Percentiles rank a stretch among this genome's conserved stretches.
Conservation (phyloP, 2,113 vertebrate genomes). For the Meleagris gallopavo region DNA sequence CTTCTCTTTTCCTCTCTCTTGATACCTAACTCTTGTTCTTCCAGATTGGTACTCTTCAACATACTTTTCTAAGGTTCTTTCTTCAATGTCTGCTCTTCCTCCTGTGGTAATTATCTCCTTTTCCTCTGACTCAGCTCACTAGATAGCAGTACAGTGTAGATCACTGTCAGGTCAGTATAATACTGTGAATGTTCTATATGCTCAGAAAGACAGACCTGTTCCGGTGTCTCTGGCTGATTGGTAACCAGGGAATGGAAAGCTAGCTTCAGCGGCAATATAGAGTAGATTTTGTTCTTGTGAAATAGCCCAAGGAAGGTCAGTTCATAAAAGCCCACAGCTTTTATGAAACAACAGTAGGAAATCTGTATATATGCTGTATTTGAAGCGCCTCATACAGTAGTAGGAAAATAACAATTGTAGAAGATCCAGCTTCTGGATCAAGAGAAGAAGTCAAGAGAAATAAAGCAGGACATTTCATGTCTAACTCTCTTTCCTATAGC, state of each 20-base stretch:
- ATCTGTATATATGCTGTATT: neutral
- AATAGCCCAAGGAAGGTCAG: neutral
- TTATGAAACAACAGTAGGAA: accelerated
- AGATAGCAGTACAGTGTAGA: neutral
- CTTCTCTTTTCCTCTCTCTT: neutral
- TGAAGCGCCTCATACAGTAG: neutral
- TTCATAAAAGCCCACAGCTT: neutral
- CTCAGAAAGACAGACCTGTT: neutral
- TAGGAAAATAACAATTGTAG: neutral
- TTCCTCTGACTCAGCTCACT: neutral
- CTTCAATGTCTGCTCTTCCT: neutral
- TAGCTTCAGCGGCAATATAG: neutral
- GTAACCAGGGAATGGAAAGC: neutral
- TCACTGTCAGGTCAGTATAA: neutral
- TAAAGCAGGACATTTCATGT: neutral
- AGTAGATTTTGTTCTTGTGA: neutral
- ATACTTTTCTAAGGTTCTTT: neutral
- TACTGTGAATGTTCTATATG: neutral
- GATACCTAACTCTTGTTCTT: neutral
- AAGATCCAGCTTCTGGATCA: neutral
- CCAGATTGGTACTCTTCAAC: neutral
- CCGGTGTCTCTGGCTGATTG: neutral
- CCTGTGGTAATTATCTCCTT: neutral
- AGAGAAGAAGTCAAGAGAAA: neutral
- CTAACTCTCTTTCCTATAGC: neutral